Evolutionary conservation across 35 echinoderm and acorn worm species (phyloP).

Genomic region (Apostichopus parvimensis): DNA sequence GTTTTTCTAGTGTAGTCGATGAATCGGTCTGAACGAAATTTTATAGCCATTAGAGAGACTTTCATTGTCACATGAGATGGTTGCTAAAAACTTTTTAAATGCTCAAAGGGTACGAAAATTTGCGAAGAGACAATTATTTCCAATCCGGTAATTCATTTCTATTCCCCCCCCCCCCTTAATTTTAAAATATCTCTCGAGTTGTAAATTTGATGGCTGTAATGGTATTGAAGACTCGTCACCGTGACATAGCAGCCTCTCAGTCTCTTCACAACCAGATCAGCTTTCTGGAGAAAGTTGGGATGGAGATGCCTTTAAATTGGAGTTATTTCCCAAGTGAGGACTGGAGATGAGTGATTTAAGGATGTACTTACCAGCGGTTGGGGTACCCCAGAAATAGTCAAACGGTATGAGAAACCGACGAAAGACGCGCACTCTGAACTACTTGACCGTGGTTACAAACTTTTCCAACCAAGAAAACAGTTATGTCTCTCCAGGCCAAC

Average conservation of each 20-base stretch:
- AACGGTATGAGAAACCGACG: not conserved
- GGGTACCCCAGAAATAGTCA: not conserved
- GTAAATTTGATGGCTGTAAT: not conserved
- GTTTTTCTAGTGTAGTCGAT: constrained; percentile 88
- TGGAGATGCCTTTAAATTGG: constrained; percentile 37
- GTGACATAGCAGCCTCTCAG: constrained; percentile 3
- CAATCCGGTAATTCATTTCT: not conserved
- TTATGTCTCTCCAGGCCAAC: not conserved
- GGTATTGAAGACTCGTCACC: not conserved
- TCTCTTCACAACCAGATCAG: constrained; percentile 2
- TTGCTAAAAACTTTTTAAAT: not conserved
- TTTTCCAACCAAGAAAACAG: not conserved
- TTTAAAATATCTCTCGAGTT: not conserved
- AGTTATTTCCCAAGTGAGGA: constrained; percentile 49
- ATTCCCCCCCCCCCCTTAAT: not conserved
- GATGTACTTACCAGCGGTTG: not conserved
- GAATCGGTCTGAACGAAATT: not conserved
- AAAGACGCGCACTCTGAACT: not conserved
- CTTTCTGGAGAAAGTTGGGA: constrained; percentile 29
- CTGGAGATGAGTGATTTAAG: constrained; percentile 42
- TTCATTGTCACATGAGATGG: not conserved
- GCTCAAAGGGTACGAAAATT: not conserved
- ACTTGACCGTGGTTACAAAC: not conserved
- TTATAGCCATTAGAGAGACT: not conserved
- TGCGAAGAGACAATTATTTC: not conserved